phyloP scores from a whole-genome alignment of 2,888 invertebrate genomes.

The Drosophila borborema region DNA sequence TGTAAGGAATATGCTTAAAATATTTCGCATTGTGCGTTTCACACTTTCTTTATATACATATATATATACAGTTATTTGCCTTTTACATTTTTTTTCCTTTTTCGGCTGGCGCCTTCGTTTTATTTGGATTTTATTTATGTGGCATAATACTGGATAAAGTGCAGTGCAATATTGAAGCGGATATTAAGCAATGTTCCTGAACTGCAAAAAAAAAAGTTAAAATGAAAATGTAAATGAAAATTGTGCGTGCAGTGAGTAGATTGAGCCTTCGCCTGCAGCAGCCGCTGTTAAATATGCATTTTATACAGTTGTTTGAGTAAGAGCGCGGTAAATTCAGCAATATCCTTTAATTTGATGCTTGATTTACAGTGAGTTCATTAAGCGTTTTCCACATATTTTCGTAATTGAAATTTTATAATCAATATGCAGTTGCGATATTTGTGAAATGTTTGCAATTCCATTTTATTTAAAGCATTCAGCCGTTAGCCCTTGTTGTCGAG shows the following conservation, averaged over 20 bases:
- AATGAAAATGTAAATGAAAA: constrained; percentile 18
- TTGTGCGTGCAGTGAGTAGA: constrained; percentile 23
- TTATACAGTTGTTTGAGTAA: constrained; percentile 11
- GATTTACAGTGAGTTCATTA: constrained; percentile 27
- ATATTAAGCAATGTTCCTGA: constrained; percentile 58
- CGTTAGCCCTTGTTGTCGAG: not conserved
- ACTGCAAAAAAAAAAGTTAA: constrained; percentile 1
- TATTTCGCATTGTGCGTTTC: constrained; percentile 47
- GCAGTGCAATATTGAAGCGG: constrained; percentile 64
- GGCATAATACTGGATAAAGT: constrained; percentile 57
- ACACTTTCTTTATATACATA: constrained; percentile 16
- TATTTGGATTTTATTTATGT: constrained; percentile 64
- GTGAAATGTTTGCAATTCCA: constrained; percentile 1
- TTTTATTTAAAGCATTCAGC: constrained; percentile 9
- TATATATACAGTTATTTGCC: not conserved
- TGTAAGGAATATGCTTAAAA: constrained; percentile 69
- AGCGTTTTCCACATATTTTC: constrained; percentile 14
- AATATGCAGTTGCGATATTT: constrained; percentile 4
- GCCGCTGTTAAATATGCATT: constrained; percentile 16
- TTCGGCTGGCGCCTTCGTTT: constrained; percentile 36
- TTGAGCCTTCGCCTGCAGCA: constrained; percentile 15
- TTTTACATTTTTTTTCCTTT: constrained; percentile 1
- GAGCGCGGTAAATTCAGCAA: constrained; percentile 35
- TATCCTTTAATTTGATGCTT: constrained; percentile 45
- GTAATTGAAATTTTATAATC: constrained; percentile 22